Base-by-base conservation (phyloP, 2,888 invertebrate species). In the Amphipoea lucens region DNA sequence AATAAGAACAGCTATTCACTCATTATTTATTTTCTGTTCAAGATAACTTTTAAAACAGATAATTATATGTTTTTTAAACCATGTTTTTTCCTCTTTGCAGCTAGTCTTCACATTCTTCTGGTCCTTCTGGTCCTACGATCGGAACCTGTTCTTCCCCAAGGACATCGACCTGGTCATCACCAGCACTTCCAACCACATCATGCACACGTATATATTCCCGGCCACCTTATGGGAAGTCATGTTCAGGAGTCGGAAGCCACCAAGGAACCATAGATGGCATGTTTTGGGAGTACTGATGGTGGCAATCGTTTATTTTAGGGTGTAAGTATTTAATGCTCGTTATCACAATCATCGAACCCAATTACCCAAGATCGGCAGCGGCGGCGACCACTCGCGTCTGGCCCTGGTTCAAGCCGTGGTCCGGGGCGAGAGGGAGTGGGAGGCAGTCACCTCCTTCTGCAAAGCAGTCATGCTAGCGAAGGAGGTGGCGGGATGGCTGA, bases 121-220 rank as follows among this genome's bases (percentile, higher is more conserved):
- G 91, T 0, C 68, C 0, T 82, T 91, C 71, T 90, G 82, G 76
- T 23, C 63, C 12, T 90, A 86, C 62, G 91, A 91, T 42, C 80
- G 91, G 0, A 78, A 54, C 9, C 85, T 91, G 0, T 0, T 91
- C 0, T 90, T 85, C 42, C 91, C 91, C 0, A 70, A 67, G 1
- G 85, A 85, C 29, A 76, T 90, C 0, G 91, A 91, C 67, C 67
- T 75, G n/a, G 89, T 85, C 9, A 83, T 91, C 29, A 71, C 83
- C 0, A 40, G 48, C 0, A 74, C 82, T 0, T 90, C 90, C 0
- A 91, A 91, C 80, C 90, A 91, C 42, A 84, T 91, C 0, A 90
- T 91, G 88, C 91, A 91, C 17, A 85, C 88, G 0, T 76, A 54
- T 1, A 88, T 91, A 57, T 0, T 87, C 0, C 82, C 85, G 0